Percentiles rank a stretch among this genome's conserved stretches.
Conservation (phyloP, 2,113 vertebrate genomes). For the Cyprinodon variegatus region DNA sequence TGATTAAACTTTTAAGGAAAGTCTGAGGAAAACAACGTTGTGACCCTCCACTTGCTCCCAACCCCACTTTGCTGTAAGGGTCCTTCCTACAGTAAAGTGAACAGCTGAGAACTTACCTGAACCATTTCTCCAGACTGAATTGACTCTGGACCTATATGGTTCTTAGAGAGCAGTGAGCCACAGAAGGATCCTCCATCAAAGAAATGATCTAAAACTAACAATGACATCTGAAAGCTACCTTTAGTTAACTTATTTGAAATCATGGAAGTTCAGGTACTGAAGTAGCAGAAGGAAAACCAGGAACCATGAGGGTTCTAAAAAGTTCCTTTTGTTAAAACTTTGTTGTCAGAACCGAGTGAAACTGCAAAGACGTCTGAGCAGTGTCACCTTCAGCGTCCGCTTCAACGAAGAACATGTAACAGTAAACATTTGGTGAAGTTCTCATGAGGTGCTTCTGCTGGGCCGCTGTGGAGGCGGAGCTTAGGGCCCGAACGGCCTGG, state of each 20-base stretch:
- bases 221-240: too few species aligned
- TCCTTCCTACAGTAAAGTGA: too few species aligned
- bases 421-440: conserved; percentile 78
- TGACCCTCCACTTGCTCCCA: too few species aligned
- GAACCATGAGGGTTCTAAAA: background rate
- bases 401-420: conserved; percentile 63
- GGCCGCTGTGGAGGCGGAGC: conserved; percentile 3
- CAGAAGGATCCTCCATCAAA: too few species aligned
- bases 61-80: too few species aligned
- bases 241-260: background rate
- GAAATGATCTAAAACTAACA: too few species aligned
- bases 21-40: too few species aligned
- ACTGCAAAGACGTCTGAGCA: background rate
- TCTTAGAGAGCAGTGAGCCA: too few species aligned
- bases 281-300: background rate
- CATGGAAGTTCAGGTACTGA: background rate
- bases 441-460: conserved; percentile 42
- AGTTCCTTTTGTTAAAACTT: background rate
- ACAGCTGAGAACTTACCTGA: too few species aligned
- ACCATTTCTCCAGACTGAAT: too few species aligned
- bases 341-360: background rate
- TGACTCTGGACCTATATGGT: too few species aligned
- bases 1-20: too few species aligned
- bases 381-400: conserved; percentile 51
- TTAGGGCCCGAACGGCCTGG: conserved; percentile 92